Evolutionary conservation across 2,113 vertebrate species (phyloP).

Genomic region (Pluvialis apricaria): DNA sequence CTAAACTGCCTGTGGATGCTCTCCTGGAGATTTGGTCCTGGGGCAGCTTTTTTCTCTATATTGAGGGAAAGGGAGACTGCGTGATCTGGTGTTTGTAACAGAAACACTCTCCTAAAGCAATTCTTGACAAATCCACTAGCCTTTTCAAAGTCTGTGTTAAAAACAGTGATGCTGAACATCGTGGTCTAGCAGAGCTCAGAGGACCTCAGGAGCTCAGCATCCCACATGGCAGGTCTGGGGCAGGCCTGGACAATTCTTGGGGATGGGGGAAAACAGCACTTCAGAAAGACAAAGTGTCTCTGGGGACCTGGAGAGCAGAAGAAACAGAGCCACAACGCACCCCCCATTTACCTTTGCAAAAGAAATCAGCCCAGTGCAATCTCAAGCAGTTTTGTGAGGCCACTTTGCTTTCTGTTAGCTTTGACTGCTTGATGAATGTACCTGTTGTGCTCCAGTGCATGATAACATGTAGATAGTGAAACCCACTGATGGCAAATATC

Average conservation of each 20-base stretch:
- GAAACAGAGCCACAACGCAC: not conserved
- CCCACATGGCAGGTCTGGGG: not conserved
- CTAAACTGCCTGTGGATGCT: not conserved
- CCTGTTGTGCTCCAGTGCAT: not conserved
- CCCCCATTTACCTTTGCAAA: not conserved
- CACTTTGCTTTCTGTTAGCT: not conserved
- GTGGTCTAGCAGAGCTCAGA: not conserved
- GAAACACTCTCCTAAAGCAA: not conserved
- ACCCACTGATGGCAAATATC: not conserved
- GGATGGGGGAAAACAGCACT: not conserved
- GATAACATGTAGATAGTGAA: not conserved
- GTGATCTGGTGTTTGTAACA: not conserved
- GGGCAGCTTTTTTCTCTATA: not conserved
- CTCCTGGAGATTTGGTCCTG: not conserved
- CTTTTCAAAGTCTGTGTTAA: not conserved
- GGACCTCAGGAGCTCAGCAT: not conserved
- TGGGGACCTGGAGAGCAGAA: not conserved
- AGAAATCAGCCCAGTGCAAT: not conserved
- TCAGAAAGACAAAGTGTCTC: not conserved
- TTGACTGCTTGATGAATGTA: not conserved
- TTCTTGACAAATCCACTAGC: not conserved
- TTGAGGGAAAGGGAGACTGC: not conserved
- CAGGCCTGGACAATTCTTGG: not conserved
- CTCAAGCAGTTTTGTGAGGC: not conserved
- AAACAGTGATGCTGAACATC: not conserved